Evolutionary conservation across 1,140 invertebrate species (phyloP), one percentile per base, ranked within the genome.

Genomic region (Phthorimaea operculella): DNA sequence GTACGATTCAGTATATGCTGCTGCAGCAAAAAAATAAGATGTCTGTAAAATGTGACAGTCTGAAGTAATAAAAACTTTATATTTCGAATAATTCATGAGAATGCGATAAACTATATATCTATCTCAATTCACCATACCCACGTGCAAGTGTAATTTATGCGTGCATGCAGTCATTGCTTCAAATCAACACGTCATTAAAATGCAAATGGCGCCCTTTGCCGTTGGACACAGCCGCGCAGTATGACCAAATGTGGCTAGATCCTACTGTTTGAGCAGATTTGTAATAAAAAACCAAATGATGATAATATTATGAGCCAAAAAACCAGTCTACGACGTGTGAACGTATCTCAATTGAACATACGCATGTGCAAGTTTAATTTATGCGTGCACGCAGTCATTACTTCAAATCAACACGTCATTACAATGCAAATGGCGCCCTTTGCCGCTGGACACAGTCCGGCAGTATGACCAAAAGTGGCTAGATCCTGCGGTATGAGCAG

Each of bases 181-280:
- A 74, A 79, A 82, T 77, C 70, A 76, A 70, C 71, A 64, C 70
- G 69, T 77, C 67, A 79, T 82, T 77, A 79, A 80, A 82, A 82
- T 82, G 76, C 76, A 80, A 79, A 82, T 79, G 54, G 61, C 18
- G 58, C 71, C 67, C 64, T 72, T 72, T 69, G 68, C 55, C 49
- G 52, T 58, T 61, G 74, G 10, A 39, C 36, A 12, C 10, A 5
- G 6, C 21, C 21, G 6, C 2, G 21, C 21, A 28, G 21, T 28
- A 28, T 28, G 21, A 28, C 21, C 21, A 28, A 28, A 28, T 28
- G 21, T 6, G 21, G 21, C 6, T 28, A 28, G 21, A 28, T 28
- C 21, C 21, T 28, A 6, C 21, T 6, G 6, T 28, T 28, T 28
- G 21, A 6, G 21, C 21, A 28, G 21, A 28, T 4, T 28, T 28